These are phyloP conservation scores for Carposina sasakii DNA, from an alignment of 1,140 invertebrate genomes.

Conservation along the genomic window DNA sequence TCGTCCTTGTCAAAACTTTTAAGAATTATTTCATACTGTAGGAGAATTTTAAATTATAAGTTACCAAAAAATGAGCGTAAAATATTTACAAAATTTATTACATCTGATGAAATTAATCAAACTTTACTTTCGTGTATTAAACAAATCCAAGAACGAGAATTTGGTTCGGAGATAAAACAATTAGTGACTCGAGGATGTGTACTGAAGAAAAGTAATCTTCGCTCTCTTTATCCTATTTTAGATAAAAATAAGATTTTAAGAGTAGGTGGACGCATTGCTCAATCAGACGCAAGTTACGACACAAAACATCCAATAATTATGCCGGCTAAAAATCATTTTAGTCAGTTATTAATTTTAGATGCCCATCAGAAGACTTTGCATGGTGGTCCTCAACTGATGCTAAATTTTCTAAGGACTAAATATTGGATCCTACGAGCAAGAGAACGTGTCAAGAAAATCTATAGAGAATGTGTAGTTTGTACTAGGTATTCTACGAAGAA, in stretches of 20 bases:
- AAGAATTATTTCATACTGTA: conserved; percentile 24
- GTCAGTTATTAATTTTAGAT: conserved; percentile 17
- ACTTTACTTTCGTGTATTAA: conserved; percentile 9
- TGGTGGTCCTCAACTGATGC: conserved; percentile 28
- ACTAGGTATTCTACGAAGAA: not conserved
- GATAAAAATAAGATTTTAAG: conserved; percentile 8
- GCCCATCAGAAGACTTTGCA: conserved; percentile 29
- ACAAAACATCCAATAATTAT: conserved; percentile 11
- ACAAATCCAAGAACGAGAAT: conserved; percentile 3
- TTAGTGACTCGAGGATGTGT: not conserved
- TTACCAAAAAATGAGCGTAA: conserved; percentile 12
- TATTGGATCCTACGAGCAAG: conserved; percentile 34
- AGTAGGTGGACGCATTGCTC: conserved; percentile 1
- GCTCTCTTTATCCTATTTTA: conserved; percentile 9
- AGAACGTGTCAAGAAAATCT: conserved; percentile 13
- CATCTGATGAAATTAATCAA: conserved; percentile 1
- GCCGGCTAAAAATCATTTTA: conserved; percentile 12
- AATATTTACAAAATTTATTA: not conserved
- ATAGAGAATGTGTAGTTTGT: conserved; percentile 31
- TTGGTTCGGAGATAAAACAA: conserved; percentile 5
- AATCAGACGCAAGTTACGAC: conserved; percentile 3
- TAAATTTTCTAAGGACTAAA: conserved; percentile 18
- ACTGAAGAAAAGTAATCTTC: conserved; percentile 4
- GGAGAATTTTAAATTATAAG: conserved; percentile 19
- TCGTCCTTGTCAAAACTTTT: conserved; percentile 23